Evolutionary conservation across 1,140 invertebrate genomes (phyloP), one percentile per base, ranked within the genome.

Genomic region (Drosophila pseudoananassae): DNA sequence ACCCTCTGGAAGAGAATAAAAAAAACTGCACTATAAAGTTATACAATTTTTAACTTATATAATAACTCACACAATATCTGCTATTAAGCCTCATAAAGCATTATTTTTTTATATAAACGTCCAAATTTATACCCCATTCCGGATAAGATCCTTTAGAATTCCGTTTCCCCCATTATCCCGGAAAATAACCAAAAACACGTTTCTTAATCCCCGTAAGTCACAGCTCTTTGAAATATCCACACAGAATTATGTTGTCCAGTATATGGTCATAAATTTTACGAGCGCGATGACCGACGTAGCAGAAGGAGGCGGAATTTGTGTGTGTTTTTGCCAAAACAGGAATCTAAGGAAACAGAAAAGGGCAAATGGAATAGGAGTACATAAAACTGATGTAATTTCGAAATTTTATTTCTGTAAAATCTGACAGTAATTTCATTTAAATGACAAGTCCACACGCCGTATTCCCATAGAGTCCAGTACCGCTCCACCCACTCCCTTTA

Each of bases 361-460:
- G 14, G 10, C n/a, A 10, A 27, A 31, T 33, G 52, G 45, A 23
- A 46, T 59, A 66, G 33, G 58, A 82, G 81, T 82, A 82, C 81
- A 87, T 85, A 85, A 85, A 85, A 87, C 74, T 77, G 74, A 75
- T 60, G 83, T 66, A 85, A 85, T 85, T 85, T 81, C 73, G 64
- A 75, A 75, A 85, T 85, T 85, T 87, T 85, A 85, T 87, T 87
- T 87, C 68, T 78, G 69, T 82, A 85, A 85, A 85, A 85, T 85
- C 81, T 87, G 81, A 87, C 81, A 87, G 81, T 85, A 85, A 87
- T 87, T 87, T 87, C 82, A 87, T 87, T 85, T 82, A 82, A 85
- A 85, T 85, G 81, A 85, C 82, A 87, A 82, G 64, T 27, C 47
- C 76, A 56, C 63, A 50, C 69, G 59, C 56, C 47, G 40, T 2